Evolutionary conservation across 2,888 invertebrate species (phyloP).

Genomic region (Octonoba sinensis): DNA sequence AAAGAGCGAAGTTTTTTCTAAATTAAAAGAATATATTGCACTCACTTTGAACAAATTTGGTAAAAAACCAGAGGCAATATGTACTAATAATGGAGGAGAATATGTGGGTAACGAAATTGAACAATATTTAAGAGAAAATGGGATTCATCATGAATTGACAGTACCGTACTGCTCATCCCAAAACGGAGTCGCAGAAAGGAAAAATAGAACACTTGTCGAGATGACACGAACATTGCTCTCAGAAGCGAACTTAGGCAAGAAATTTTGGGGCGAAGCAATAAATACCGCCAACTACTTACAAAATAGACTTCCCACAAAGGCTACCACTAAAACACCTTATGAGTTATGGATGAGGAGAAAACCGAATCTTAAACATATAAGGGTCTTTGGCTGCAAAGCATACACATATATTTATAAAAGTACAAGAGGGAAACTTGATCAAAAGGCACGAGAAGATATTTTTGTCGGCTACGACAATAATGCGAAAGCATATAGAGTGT

Average conservation of each 20-base stretch:
- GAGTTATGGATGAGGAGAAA: neutral
- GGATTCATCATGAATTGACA: neutral
- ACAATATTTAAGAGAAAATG: neutral
- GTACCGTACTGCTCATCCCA: neutral
- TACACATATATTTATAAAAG: neutral
- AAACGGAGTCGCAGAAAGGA: neutral
- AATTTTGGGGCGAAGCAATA: neutral
- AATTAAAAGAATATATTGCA: neutral
- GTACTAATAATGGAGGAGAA: neutral
- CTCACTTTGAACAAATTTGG: neutral
- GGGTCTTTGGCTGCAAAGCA: neutral
- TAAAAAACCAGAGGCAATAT: neutral
- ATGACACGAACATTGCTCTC: neutral
- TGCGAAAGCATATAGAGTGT: too few species aligned
- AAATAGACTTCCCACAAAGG: neutral
- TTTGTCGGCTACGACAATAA: too few species aligned
- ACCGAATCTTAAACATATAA: neutral
- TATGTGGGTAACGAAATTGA: neutral
- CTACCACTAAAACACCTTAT: neutral
- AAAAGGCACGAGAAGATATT: too few species aligned
- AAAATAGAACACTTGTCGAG: neutral
- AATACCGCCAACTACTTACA: neutral
- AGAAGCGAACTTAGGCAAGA: neutral
- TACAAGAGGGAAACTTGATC: neutral
- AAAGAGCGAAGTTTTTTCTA: neutral